Evolutionary conservation across 2,797 vertebrate genomes (phyloP), one percentile per base, ranked within the genome.

Genomic region (Glossophaga mutica): DNA sequence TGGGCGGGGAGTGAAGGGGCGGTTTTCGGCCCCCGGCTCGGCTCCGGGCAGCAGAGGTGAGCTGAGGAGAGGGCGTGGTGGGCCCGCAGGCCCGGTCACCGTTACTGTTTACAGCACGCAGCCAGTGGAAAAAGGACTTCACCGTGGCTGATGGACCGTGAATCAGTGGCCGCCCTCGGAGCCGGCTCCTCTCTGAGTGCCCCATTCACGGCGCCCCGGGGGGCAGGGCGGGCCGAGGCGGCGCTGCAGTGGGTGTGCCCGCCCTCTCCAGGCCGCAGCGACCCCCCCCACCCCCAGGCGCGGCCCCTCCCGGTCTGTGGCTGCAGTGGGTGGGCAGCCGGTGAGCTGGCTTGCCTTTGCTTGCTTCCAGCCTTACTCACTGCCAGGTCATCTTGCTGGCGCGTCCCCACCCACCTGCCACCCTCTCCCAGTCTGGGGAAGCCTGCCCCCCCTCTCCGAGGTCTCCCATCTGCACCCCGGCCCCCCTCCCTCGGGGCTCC

Each of bases 61-160:
- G 90, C 0, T 0, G 10, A 74, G 91, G 81, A 62, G 57, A 91
- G 24, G 3, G 42, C 0, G 42, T 21, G 93, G 42, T 19, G 65
- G 83, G 76, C 22, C n/a, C 12, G 19, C 34, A n/a, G 55, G 48
- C 96, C 2, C 97, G 96, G 98, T 90, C 96, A 97, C 97, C 0
- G 95, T 97, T 94, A 87, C 98, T 98, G 96, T 98, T 98, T 98
- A 97, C 90, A 91, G 97, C 87, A 79, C 95, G 85, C 29, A 96
- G 91, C 0, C 34, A 95, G 96, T 79, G 98, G 98, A 98, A 98
- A 98, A 98, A 81, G 97, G 71, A 32, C 94, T 97, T 98, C 98
- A 97, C 87, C 0, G 0, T 46, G 96, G 82, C 90, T 48, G 81
- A 73, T 74, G 97, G 98, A 96, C 89, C 21, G 3, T 1, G 18